These are phyloP conservation scores for Helicoverpa assulta DNA, from an alignment of 2,888 invertebrate species.

Conservation along the genomic window DNA sequence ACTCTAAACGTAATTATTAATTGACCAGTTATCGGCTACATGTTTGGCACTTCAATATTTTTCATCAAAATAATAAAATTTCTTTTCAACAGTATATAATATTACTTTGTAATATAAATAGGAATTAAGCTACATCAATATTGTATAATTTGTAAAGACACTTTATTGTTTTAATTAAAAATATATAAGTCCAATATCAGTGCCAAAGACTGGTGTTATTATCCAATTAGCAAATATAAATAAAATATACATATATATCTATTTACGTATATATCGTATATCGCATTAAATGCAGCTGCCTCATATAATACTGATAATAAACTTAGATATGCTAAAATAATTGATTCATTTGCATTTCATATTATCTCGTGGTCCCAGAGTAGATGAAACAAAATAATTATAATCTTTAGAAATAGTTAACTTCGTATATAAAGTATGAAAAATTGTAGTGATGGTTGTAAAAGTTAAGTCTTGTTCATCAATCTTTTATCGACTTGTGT, in stretches of 20 bases:
- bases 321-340: constrained; percentile 86
- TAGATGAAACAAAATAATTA: constrained; percentile 40
- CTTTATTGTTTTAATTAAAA: constrained; percentile 49
- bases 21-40: constrained; percentile 35
- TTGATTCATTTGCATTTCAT: constrained; percentile 72
- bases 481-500: constrained; percentile 12
- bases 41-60: constrained; percentile 57
- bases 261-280: constrained; percentile 84
- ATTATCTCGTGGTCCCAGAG: constrained; percentile 68
- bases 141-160: constrained; percentile 40
- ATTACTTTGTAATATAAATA: constrained; percentile 54
- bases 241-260: constrained; percentile 70
- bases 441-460: constrained; percentile 23
- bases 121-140: constrained; percentile 50
- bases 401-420: constrained; percentile 52
- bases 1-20: constrained; percentile 25
- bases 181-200: constrained; percentile 57
- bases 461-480: constrained; percentile 22
- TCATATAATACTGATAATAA: constrained; percentile 77
- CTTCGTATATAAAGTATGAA: constrained; percentile 54
- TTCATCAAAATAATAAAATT: constrained; percentile 44
- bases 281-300: constrained; percentile 82
- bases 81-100: constrained; percentile 28
- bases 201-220: constrained; percentile 29
- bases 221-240: constrained; percentile 63